Evolutionary conservation across 35 echinoderm and acorn worm species (phyloP).

Genomic region (Acanthaster planci): DNA sequence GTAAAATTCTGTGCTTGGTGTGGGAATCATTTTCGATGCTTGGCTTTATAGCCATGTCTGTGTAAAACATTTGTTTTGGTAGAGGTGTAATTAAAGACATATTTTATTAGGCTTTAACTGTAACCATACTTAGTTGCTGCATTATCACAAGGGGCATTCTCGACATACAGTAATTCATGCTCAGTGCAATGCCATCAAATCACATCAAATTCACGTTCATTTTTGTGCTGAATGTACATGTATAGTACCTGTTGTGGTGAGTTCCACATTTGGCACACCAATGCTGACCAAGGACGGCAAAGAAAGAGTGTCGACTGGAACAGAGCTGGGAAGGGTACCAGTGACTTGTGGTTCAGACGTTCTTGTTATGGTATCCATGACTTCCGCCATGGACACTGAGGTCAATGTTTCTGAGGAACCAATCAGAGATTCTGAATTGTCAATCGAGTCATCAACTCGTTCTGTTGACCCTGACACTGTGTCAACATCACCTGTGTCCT

Average conservation of each 20-base stretch:
- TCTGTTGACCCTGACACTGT: not conserved
- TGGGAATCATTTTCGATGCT: too few relatives aligned
- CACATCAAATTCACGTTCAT: too few relatives aligned
- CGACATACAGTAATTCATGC: too few relatives aligned
- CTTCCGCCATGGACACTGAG: not conserved
- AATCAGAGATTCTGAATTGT: not conserved
- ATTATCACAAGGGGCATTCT: too few relatives aligned
- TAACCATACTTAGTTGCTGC: too few relatives aligned
- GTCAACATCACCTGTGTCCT: not conserved
- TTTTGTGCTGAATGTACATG: too few relatives aligned
- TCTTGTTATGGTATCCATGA: not conserved
- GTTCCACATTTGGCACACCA: constrained; percentile 67
- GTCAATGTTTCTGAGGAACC: not conserved
- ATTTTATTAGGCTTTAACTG: too few relatives aligned
- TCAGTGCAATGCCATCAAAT: too few relatives aligned
- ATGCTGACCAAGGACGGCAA: constrained; percentile 38
- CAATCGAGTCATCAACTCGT: not conserved
- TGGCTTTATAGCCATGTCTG: too few relatives aligned
- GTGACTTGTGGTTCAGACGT: not conserved
- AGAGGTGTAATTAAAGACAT: too few relatives aligned
- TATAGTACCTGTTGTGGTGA: constrained; percentile 54
- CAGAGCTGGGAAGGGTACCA: not conserved
- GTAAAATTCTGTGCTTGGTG: too few relatives aligned
- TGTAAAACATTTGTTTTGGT: too few relatives aligned
- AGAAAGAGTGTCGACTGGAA: not conserved